Evolutionary conservation across 2,888 invertebrate genomes (phyloP), one percentile per base, ranked within the genome.

Genomic region (Drosophila anomelani): DNA sequence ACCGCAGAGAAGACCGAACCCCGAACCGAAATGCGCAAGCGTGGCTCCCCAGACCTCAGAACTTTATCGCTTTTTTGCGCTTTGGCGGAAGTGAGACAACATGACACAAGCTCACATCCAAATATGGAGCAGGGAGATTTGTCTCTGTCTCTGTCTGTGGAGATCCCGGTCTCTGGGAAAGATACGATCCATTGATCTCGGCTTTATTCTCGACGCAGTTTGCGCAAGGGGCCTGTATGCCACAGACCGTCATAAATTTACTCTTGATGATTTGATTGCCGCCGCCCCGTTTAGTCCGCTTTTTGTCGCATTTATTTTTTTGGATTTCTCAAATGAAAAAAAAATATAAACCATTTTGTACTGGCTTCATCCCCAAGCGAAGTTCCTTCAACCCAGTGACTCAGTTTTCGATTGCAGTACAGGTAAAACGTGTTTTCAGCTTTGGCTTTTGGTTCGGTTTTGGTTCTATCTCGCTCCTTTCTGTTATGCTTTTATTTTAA

Each of bases 341-440:
- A 29, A 23, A 39, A 17, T n/a, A 36, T 17, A 20, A 51, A 43
- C 23, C 64, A 62, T 38, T 46, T 55, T 68, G 66, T 54, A 47
- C 44, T 54, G 39, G 49, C 64, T 49, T 56, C 47, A 68, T 68
- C 68, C 68, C 67, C 72, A 60, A 58, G 49, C 44, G 51, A 63
- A 79, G 84, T 84, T 87, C 85, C 64, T 84, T 84, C 88, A 84
- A 84, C 88, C 76, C 76, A 66, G 71, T 87, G 88, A 87, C 72
- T 84, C 85, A 87, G 60, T 47, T 64, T 67, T 64, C 41, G 32
- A 66, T 39, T 57, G 55, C 51, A 53, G 36, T 56, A 53, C 81
- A 81, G 85, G 79, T 86, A 79, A 85, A 87, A 84, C 84, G 78
- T 78, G 85, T 84, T 87, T 77, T 77, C 10, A 63, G 36, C 63